Conservation (phyloP, 2,888 invertebrate genomes). For the Rotaria macrura region DNA sequence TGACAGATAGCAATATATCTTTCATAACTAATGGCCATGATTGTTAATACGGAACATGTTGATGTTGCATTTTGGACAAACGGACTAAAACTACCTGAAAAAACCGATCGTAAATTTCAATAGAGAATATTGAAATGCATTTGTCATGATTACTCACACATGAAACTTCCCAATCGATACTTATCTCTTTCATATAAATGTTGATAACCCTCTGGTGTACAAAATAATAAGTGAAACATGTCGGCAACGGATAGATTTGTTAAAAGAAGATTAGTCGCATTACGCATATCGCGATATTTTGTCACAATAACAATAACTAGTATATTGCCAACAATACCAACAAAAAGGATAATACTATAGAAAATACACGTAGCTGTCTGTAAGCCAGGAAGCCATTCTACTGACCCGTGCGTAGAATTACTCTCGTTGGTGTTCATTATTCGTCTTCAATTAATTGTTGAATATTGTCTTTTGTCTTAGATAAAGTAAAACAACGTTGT, state of each 20-base stretch:
- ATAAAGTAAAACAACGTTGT: too few species aligned
- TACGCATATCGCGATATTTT: neutral
- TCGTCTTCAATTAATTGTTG: too few species aligned
- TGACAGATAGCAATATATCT: conserved; percentile 6
- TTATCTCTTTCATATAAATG: neutral
- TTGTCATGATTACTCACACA: neutral
- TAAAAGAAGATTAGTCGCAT: neutral
- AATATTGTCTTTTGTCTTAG: too few species aligned
- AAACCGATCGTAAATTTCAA: neutral
- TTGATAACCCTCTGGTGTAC: neutral
- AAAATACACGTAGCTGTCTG: neutral
- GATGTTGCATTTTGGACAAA: neutral
- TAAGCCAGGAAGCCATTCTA: neutral
- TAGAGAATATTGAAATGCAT: too few species aligned
- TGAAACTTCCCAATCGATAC: neutral
- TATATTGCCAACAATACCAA: neutral
- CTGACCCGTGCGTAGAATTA: neutral
- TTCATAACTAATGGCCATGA: neutral
- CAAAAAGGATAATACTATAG: neutral
- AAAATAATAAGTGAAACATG: neutral
- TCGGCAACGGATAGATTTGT: neutral
- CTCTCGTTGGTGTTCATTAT: neutral
- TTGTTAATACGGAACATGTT: conserved; percentile 12
- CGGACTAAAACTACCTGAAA: neutral
- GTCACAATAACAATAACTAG: neutral